Evolutionary conservation across 2,113 vertebrate species (phyloP).

Genomic region (Eidolon helvum): DNA sequence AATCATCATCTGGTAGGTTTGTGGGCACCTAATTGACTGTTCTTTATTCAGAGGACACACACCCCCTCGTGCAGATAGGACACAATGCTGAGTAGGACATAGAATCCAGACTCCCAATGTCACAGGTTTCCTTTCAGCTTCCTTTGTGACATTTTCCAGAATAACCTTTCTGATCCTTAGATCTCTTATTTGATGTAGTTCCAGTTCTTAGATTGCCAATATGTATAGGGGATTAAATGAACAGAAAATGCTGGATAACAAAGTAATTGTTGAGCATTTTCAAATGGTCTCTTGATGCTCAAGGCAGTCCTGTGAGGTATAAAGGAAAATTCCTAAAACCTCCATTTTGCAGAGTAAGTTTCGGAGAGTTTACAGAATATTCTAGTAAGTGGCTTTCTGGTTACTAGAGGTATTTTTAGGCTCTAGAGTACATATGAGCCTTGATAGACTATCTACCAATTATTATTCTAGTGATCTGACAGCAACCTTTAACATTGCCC

Average conservation of each 20-base stretch:
- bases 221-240: neutral
- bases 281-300: neutral
- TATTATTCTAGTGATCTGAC: neutral
- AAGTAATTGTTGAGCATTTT: neutral
- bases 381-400: neutral
- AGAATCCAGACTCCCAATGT: neutral
- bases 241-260: neutral
- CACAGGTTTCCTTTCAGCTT: neutral
- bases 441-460: neutral
- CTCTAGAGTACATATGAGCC: neutral
- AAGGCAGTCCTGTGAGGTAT: neutral
- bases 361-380: fast-evolving
- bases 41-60: neutral
- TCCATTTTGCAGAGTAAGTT: neutral
- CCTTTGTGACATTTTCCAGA: neutral
- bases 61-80: neutral
- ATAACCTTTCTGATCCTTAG: neutral
- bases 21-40: neutral
- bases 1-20: neutral
- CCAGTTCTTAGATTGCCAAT: neutral
- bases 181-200: neutral
- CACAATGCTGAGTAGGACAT: neutral
- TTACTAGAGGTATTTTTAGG: neutral
- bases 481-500: neutral
- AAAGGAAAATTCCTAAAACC: neutral